phyloP scores from a whole-genome alignment of 1,140 invertebrate species.

The Tenebrio molitor region DNA sequence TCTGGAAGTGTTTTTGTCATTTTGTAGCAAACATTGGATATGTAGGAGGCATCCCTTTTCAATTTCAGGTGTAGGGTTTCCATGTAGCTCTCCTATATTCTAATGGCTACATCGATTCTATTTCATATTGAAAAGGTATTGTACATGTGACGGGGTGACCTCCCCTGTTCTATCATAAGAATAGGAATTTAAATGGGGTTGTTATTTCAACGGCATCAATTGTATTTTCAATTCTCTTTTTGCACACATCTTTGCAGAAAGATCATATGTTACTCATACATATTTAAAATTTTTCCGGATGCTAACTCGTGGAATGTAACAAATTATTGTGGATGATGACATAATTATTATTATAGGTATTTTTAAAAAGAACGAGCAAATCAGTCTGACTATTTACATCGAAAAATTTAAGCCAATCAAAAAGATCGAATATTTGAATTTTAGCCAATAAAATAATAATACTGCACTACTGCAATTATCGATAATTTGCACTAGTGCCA shows the following conservation, averaged over 20 bases:
- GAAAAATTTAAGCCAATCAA: too few relatives aligned
- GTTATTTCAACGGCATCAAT: slow-evolving; percentile 24
- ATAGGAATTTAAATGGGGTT: slow-evolving; percentile 32
- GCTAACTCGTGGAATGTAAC: too few relatives aligned
- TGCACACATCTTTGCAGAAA: not conserved
- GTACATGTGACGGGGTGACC: slow-evolving; percentile 29
- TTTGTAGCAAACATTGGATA: slow-evolving; percentile 13
- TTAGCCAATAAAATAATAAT: too few relatives aligned
- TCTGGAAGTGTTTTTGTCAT: slow-evolving; percentile 41
- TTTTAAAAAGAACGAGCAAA: too few relatives aligned
- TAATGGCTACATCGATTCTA: slow-evolving; percentile 40
- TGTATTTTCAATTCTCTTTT: slow-evolving; percentile 11
- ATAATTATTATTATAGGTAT: too few relatives aligned
- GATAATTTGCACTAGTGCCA: too few relatives aligned
- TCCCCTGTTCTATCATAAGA: slow-evolving; percentile 32
- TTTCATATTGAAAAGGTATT: slow-evolving; percentile 29
- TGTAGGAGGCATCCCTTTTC: slow-evolving; percentile 32
- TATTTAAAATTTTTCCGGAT: not conserved
- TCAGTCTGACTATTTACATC: too few relatives aligned
- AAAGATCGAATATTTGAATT: too few relatives aligned
- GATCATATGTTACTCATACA: not conserved
- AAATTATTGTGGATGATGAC: too few relatives aligned
- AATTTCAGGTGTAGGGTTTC: slow-evolving; percentile 44
- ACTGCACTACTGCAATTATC: too few relatives aligned
- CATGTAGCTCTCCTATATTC: slow-evolving; percentile 7